Base-by-base conservation (phyloP, 2,888 invertebrate genomes). In the Ecdyonurus torrentis region DNA sequence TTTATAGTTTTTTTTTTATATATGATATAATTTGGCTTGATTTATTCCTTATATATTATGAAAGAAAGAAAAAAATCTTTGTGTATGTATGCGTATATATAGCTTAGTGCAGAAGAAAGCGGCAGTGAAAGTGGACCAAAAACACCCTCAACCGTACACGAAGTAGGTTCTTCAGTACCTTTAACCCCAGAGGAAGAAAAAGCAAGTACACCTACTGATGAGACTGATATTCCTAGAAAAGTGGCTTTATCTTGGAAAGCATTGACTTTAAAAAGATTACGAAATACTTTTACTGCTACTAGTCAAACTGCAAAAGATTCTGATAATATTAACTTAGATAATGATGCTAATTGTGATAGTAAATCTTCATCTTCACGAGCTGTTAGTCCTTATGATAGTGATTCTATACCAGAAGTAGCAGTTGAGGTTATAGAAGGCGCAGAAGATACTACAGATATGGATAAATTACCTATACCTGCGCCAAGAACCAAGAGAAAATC, bases 231-330 rank as follows among this genome's bases (percentile, higher is more conserved):
- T 3, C 63, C 65, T n/a, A 61, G 65, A 60, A 37, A 37, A 37
- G 65, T 62, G 52, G 69, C 69, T 62, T 66, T 71, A 61, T 70
- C 74, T 64, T 88, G 89, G 87, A 88, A 87, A 75, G 82, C 83
- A 65, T 88, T 89, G 77, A 87, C 85, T 74, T 78, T 90, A 65
- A 90, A 90, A 75, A 83, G 85, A 74, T 76, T 86, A 65, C 86
- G 86, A 73, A 84, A 83, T 70, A 84, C 83, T 59, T 83, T 69
- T 61, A 82, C 75, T 25, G 74, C 72, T 20, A 74, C 78, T 59
- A 79, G 62, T 78, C 75, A 69, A 73, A n/a, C n/a, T n/a, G n/a
- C n/a, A n/a, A n/a, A n/a, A n/a, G n/a, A n/a, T n/a, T n/a, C n/a
- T n/a, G n/a, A n/a, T n/a, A n/a, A n/a, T n/a, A n/a, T n/a, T n/a